Base-by-base conservation (phyloP, 2,797 vertebrate genomes). In the Microchirus variegatus region DNA sequence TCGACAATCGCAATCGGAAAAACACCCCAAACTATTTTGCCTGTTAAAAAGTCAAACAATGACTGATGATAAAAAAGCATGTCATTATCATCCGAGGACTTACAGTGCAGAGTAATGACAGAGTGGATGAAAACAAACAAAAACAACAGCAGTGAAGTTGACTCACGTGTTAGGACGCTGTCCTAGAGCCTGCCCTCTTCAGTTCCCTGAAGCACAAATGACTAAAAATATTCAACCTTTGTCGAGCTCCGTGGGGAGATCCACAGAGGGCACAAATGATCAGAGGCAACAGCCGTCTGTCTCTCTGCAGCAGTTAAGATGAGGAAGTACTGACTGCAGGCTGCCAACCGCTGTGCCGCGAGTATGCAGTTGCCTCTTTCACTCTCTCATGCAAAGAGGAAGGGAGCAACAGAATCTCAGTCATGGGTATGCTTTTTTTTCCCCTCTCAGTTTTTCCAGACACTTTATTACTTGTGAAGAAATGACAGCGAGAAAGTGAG, bases 251-350 rank as follows among this genome's bases (percentile, higher is more conserved):
- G 44, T 10, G 3, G 53, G 63, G 16, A 44, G 15, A 63, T 40
- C 52, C 22, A 31, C 5, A 19, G 48, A 63, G 56, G 54, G 43
- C 1, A 52, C 18, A 67, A 76, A 66, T 16, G 41, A 70, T 55
- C 64, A 75, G 42, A 44, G 85, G 57, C 60, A 67, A 64, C 43
- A 9, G 41, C 74, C 42, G 51, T 47, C 68, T 63, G 65, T 67
- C 59, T 84, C 59, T 43, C 61, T 48, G 44, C 78, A 66, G 70
- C 59, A 75, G 78, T 41, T 72, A 84, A 73, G 75, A 84, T 80
- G 78, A 85, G 85, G 87, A 89, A 91, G 82, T 84, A 61, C 35
- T 53, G 68, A 61, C 35, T 53, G 66, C 70, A 75, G 70, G 57
- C 78, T 72, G 71, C 72, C 72, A 75, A 66, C 72, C 12, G 19